phyloP scores from a whole-genome alignment of 1,140 invertebrate genomes.

The Trypoxylus dichotomus region DNA sequence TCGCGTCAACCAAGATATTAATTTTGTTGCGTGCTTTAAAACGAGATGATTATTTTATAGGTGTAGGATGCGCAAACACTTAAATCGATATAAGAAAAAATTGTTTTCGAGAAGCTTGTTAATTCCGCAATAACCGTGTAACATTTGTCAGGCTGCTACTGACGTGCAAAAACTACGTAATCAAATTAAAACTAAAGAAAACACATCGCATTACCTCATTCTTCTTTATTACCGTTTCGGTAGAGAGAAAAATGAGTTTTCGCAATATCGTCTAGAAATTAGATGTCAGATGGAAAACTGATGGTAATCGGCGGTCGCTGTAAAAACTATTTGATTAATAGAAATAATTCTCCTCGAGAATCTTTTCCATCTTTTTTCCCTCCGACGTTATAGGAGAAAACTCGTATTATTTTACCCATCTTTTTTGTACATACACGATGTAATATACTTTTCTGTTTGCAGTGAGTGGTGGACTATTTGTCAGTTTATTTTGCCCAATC shows the following conservation, averaged over 20 bases:
- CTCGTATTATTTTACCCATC: background rate
- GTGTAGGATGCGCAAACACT: too few species aligned
- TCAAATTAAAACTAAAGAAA: background rate
- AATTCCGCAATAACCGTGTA: background rate
- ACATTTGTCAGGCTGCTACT: background rate
- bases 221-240: background rate
- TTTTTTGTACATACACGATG: background rate
- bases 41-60: too few species aligned
- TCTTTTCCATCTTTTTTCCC: background rate
- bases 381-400: background rate
- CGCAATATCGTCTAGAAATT: background rate
- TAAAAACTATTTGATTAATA: constrained; percentile 4
- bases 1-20: too few species aligned
- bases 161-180: background rate
- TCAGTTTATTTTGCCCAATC: too few species aligned
- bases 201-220: background rate
- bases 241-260: background rate
- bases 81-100: too few species aligned
- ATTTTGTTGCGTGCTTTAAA: too few species aligned
- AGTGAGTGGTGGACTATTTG: too few species aligned
- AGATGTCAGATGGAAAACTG: constrained; percentile 1
- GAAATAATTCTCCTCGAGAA: background rate
- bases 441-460: too few species aligned
- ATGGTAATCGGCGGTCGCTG: background rate
- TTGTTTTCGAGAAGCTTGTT: background rate